Evolutionary conservation across 23 tunicate species (phyloP), one percentile per base, ranked within the genome.

Genomic region (Ascidia mentula): DNA sequence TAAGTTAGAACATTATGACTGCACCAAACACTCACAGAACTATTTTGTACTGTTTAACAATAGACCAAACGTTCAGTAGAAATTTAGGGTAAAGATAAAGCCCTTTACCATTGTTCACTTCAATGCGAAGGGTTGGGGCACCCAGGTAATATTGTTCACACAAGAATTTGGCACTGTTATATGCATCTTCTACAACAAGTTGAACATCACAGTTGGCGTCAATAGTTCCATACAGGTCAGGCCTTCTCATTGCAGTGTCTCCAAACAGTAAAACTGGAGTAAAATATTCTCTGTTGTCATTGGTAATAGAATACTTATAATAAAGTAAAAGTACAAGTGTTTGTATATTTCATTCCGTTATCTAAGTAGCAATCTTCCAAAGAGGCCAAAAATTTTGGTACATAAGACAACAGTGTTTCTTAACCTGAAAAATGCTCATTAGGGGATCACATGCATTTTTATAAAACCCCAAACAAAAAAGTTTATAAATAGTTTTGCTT

Each of bases 111-210:
- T 90, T 95, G 53, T 89, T 82, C 30, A 95, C 96, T 34, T 95
- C 77, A 53, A 95, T 86, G 37, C 90, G 39, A 30, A 95, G 42
- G 3, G 77, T 81, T 6, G 99, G 99, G 24, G 99, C 89, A 17
- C 94, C 89, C n/a, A 95, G 82, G 70, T 95, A 95, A 46, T 95
- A 95, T 76, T 95, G 91, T 37, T 95, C 99, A 45, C 99, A 95
- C 1, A 95, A 75, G 72, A 78, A 84, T 46, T 95, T 90, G 24
- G 99, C 99, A 32, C 72, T 81, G 73, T 72, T 78, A 59, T 76
- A 90, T 31, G 99, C 96, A 46, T 95, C 99, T 86, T 90, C 92
- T 24, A 90, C 92, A 34, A 95, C 96, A 30, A 73, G 30, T 7
- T 74, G 83, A 6, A 95, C 92, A 76, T 95, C 89, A 40, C 96